Percentiles rank a stretch among this genome's conserved stretches.
These are phyloP conservation scores for Passer domesticus DNA, from an alignment of 2,113 vertebrate genomes.

Conservation along the genomic window DNA sequence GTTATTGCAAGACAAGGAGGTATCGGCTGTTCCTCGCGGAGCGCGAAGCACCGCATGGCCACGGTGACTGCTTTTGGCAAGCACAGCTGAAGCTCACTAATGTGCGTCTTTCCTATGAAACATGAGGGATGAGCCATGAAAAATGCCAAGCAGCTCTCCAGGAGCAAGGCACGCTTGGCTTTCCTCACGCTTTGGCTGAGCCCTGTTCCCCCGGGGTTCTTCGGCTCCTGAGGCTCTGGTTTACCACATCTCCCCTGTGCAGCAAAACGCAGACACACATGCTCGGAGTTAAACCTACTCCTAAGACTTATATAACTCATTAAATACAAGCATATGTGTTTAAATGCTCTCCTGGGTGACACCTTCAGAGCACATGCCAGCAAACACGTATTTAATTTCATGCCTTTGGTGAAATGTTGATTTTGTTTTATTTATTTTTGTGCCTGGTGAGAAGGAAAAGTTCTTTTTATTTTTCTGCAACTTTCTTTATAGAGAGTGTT, in stretches of 20 bases:
- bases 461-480: neutral
- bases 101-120: neutral
- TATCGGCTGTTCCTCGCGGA: neutral
- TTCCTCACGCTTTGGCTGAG: neutral
- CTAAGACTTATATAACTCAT: neutral
- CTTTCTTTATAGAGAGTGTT: neutral
- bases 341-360: slow-evolving; percentile 37
- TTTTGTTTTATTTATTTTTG: slow-evolving; percentile 41
- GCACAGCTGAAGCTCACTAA: neutral
- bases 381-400: slow-evolving; percentile 14
- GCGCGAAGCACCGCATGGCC: neutral
- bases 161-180: neutral
- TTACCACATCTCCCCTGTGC: neutral
- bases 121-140: neutral
- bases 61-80: neutral
- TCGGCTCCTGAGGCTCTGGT: neutral
- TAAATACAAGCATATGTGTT: neutral
- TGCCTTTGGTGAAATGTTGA: neutral
- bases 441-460: neutral
- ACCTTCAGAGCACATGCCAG: slow-evolving; percentile 21
- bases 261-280: neutral
- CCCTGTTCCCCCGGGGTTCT: accelerated
- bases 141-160: neutral
- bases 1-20: neutral
- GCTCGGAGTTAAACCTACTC: neutral